phyloP scores from a whole-genome alignment of 92 coral and sea anemone species.

The Isaurus tuberculatus region DNA sequence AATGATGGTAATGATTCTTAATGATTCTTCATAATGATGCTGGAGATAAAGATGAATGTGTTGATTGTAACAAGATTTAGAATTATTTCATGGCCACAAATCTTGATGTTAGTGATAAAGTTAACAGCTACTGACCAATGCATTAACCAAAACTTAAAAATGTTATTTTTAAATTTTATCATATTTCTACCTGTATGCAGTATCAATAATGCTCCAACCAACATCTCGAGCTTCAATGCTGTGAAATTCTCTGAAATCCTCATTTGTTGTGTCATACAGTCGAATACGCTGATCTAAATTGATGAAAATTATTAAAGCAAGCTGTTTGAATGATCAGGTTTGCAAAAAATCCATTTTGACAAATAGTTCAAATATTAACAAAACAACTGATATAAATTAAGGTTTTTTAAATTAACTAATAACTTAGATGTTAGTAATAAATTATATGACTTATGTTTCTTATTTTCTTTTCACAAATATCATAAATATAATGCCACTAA shows the following conservation, averaged over 20 bases:
- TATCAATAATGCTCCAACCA: slow-evolving; percentile 96
- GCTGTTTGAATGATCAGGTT: too few species aligned
- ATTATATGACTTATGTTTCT: too few species aligned
- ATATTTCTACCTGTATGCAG: slow-evolving; percentile 82
- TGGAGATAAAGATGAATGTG: not conserved
- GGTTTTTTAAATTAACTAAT: too few species aligned
- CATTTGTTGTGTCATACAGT: slow-evolving; percentile 82
- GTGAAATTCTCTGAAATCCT: slow-evolving; percentile 80
- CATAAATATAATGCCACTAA: not conserved
- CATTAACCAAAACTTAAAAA: not conserved
- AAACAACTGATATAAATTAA: too few species aligned
- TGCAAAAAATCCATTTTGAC: too few species aligned
- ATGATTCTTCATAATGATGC: too few species aligned
- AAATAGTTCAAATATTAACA: too few species aligned
- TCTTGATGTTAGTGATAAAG: not conserved
- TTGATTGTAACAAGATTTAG: not conserved
- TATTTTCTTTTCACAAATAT: not conserved
- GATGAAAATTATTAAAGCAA: not conserved
- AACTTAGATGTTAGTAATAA: too few species aligned
- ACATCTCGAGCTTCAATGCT: slow-evolving; percentile 86
- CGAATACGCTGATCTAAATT: slow-evolving; percentile 81
- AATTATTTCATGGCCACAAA: too few species aligned
- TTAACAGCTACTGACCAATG: too few species aligned
- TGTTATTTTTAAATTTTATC: not conserved
- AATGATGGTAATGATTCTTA: not conserved